phyloP scores from a whole-genome alignment of 2,888 invertebrate genomes.

The Thera britannica region DNA sequence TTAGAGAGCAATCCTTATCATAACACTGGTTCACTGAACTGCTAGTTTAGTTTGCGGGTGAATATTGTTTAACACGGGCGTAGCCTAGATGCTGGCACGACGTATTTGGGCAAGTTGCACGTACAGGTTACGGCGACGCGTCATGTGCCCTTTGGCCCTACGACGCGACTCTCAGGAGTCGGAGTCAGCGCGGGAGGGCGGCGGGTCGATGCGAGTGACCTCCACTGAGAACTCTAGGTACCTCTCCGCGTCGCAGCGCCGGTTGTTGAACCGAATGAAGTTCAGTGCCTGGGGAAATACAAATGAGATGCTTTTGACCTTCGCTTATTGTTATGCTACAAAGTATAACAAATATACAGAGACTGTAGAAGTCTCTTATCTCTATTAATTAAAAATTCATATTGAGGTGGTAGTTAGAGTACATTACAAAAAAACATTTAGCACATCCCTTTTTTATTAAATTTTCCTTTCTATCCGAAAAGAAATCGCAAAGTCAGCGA shows the following conservation, averaged over 20 bases:
- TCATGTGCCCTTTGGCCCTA: conserved; percentile 21
- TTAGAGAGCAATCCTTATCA: neutral
- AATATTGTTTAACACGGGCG: neutral
- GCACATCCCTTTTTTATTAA: no score
- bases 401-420: no score
- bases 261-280: conserved; percentile 66
- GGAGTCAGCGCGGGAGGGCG: conserved; percentile 48
- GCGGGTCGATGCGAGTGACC: conserved; percentile 46
- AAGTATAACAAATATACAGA: no score
- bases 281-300: conserved; percentile 54
- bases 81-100: conserved; percentile 7
- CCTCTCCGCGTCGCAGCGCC: conserved; percentile 64
- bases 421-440: no score
- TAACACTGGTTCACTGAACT: neutral
- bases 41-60: neutral
- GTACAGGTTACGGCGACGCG: conserved; percentile 8
- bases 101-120: conserved; percentile 19
- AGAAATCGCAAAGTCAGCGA: no score
- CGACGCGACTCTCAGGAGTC: conserved; percentile 47
- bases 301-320: neutral
- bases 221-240: conserved; percentile 61
- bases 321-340: no score
- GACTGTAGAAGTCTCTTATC: no score
- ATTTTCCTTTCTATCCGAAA: no score
- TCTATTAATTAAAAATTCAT: no score